phyloP scores from a whole-genome alignment of 2,113 vertebrate genomes.

The Chelonoidis abingdonii region DNA sequence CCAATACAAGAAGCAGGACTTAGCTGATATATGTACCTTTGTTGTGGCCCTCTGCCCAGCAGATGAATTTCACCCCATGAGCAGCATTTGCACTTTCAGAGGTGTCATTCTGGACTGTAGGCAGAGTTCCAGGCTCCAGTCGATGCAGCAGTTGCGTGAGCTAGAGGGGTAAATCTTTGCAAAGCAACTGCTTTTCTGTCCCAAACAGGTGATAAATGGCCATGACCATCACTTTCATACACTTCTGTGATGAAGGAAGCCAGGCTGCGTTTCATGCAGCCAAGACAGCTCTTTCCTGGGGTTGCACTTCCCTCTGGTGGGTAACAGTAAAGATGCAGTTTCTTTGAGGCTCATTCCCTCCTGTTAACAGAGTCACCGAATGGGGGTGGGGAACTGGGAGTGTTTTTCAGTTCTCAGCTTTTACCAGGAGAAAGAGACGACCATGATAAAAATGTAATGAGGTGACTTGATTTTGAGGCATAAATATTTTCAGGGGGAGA shows the following conservation, averaged over 20 bases:
- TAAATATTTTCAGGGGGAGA: not conserved
- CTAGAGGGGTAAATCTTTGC: fast-evolving
- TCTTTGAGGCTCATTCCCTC: not conserved
- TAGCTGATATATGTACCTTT: not conserved
- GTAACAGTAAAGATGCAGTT: fast-evolving
- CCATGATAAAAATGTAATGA: fast-evolving
- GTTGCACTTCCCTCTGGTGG: not conserved
- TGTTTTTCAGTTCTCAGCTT: too few relatives aligned
- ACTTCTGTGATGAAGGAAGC: not conserved
- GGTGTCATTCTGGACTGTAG: not conserved
- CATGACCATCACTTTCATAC: not conserved
- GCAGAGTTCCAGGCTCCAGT: not conserved
- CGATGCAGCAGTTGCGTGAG: too few relatives aligned
- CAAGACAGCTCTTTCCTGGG: not conserved
- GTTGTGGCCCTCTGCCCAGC: not conserved
- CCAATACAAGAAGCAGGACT: not conserved
- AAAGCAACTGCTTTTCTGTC: not conserved
- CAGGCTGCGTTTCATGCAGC: not conserved
- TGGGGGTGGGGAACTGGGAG: not conserved
- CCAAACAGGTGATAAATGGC: fast-evolving
- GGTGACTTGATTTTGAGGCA: not conserved
- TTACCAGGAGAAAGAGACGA: not conserved
- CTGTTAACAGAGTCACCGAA: not conserved
- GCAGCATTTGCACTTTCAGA: not conserved
- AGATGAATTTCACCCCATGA: not conserved